phyloP scores from a whole-genome alignment of 92 coral and sea anemone genomes.

The Heliopora coerulea region DNA sequence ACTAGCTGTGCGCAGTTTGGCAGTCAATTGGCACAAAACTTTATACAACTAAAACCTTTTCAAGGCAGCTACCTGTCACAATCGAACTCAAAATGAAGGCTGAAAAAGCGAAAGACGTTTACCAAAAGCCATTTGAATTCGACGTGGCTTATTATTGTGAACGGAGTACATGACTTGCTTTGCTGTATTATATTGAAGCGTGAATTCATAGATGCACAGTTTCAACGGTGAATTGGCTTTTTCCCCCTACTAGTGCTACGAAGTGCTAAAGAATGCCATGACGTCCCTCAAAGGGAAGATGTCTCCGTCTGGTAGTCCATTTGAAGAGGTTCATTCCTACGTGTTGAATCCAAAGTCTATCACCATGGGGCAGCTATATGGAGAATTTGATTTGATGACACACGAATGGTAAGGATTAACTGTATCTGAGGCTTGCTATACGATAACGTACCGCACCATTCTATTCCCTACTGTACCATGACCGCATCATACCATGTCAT shows the following conservation, averaged over 20 bases:
- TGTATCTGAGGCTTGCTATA: neutral
- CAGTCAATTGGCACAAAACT: too few relatives aligned
- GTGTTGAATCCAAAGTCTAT: constrained; percentile 95
- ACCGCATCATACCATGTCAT: neutral
- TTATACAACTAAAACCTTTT: too few relatives aligned
- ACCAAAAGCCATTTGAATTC: too few relatives aligned
- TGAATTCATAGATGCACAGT: too few relatives aligned
- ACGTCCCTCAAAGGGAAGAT: constrained; percentile 89
- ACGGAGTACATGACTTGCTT: too few relatives aligned
- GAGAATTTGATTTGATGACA: constrained; percentile 94
- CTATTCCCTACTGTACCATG: neutral
- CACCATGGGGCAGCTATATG: constrained; percentile 98
- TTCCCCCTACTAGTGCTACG: constrained; percentile 66
- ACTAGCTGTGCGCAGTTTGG: too few relatives aligned
- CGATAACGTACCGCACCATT: neutral
- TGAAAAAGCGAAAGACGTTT: too few relatives aligned
- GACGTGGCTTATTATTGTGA: too few relatives aligned
- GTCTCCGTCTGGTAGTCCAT: constrained; percentile 87
- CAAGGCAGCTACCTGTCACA: too few relatives aligned
- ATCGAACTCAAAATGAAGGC: too few relatives aligned
- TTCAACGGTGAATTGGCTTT: neutral
- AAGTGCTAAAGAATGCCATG: constrained; percentile 84
- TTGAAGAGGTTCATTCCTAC: constrained; percentile 91
- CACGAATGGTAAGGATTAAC: constrained; percentile 98
- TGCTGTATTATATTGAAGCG: too few relatives aligned